Evolutionary conservation across 1,140 invertebrate species (phyloP).

Genomic region (Drosophila malerkotliana): DNA sequence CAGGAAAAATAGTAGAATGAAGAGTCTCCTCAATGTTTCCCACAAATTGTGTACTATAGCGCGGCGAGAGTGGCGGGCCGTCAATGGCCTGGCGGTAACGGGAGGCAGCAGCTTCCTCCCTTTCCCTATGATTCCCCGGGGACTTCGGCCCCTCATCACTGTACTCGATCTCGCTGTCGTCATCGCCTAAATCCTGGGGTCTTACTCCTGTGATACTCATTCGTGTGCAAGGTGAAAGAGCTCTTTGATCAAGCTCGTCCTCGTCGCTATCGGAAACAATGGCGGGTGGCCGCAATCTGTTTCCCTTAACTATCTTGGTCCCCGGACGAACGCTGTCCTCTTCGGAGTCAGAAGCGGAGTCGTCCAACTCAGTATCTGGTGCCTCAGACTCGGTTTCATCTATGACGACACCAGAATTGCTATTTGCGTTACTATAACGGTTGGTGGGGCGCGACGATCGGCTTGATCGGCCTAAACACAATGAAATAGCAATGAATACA

Average conservation of each 20-base stretch:
- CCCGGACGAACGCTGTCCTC: slow-evolving; percentile 7
- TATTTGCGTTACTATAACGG: slow-evolving; percentile 9
- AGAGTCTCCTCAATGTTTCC: slow-evolving; percentile 54
- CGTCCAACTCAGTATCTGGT: not conserved
- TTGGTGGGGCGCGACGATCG: slow-evolving; percentile 15
- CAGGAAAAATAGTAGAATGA: slow-evolving; percentile 65
- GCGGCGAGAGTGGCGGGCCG: slow-evolving; percentile 22
- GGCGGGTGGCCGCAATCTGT: not conserved
- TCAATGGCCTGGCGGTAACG: not conserved
- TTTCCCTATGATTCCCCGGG: slow-evolving; percentile 2
- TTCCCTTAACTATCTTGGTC: not conserved
- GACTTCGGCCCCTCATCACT: slow-evolving; percentile 36
- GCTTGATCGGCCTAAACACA: slow-evolving; percentile 36
- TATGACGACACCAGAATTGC: slow-evolving; percentile 40
- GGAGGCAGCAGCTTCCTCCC: not conserved
- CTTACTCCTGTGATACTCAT: slow-evolving; percentile 81
- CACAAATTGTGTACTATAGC: slow-evolving; percentile 68
- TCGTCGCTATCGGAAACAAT: slow-evolving; percentile 60
- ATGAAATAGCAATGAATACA: not conserved
- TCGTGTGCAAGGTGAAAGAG: slow-evolving; percentile 70
- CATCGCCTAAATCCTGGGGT: slow-evolving; percentile 62
- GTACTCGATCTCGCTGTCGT: slow-evolving; percentile 76
- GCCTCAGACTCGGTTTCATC: slow-evolving; percentile 32
- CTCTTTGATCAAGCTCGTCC: slow-evolving; percentile 64
- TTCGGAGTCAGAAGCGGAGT: slow-evolving; percentile 3